phyloP scores from a whole-genome alignment of 2,888 invertebrate species.

The Drosophila putrida region DNA sequence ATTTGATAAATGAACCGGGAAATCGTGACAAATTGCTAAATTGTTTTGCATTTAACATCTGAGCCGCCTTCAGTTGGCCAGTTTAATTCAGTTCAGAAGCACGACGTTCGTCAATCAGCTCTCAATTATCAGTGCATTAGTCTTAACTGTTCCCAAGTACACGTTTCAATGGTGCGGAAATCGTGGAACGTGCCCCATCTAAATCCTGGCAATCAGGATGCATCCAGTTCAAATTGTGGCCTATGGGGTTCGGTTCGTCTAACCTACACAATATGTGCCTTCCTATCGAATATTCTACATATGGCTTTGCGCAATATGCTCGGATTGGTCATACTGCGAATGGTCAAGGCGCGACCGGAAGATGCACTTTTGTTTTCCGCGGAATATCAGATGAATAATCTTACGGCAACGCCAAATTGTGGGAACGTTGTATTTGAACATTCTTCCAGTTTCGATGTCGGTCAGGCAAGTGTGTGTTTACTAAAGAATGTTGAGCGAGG shows the following conservation, averaged over 20 bases:
- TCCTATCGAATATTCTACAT: slow-evolving; percentile 81
- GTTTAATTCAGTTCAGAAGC: slow-evolving; percentile 14
- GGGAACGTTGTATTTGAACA: slow-evolving; percentile 7
- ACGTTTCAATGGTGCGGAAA: slow-evolving; percentile 46
- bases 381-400: neutral
- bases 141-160: neutral
- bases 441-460: neutral
- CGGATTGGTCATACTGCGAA: slow-evolving; percentile 87
- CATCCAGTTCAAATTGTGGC: neutral
- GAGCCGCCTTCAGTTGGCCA: slow-evolving; percentile 10
- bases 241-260: slow-evolving; percentile 84
- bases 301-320: slow-evolving; percentile 86
- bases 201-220: neutral
- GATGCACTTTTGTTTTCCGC: slow-evolving; percentile 16
- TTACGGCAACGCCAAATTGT: slow-evolving; percentile 12
- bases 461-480: slow-evolving; percentile 40
- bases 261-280: slow-evolving; percentile 83
- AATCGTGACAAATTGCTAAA: slow-evolving; percentile 71
- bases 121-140: neutral
- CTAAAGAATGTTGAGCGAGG: neutral
- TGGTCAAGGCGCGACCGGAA: slow-evolving; percentile 85
- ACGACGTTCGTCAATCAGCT: slow-evolving; percentile 16
- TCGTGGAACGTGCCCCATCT: slow-evolving; percentile 59
- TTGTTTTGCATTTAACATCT: slow-evolving; percentile 31
- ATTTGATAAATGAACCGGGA: slow-evolving; percentile 39